phyloP scores from a whole-genome alignment of 2,797 vertebrate species.

The Epinephelus awoara region DNA sequence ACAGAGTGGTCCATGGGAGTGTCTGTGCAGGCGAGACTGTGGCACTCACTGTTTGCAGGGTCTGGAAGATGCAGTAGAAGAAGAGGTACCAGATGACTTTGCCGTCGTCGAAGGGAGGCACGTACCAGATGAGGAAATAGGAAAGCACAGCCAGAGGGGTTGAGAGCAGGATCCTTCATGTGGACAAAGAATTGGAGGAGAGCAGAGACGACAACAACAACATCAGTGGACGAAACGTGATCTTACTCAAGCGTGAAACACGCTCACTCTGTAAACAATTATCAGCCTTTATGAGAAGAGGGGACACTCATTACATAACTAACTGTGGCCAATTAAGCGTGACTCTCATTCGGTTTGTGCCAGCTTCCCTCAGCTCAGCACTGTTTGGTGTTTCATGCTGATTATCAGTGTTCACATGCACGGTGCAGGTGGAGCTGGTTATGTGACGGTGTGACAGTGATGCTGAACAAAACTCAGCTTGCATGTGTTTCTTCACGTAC shows the following conservation, averaged over 20 bases:
- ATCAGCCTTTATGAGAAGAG: conserved; percentile 20
- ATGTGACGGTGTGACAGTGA: too few relatives aligned
- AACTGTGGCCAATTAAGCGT: neutral
- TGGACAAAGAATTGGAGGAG: neutral
- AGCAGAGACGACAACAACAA: conserved; percentile 29
- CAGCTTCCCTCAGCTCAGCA: conserved; percentile 4
- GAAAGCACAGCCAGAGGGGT: conserved; percentile 92
- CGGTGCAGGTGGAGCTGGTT: neutral
- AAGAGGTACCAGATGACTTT: conserved; percentile 95
- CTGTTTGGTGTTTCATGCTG: neutral
- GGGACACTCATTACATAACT: conserved; percentile 50
- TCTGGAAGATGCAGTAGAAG: conserved; percentile 98
- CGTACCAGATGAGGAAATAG: conserved; percentile 97
- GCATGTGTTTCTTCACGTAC: too few relatives aligned
- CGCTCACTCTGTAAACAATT: conserved; percentile 29
- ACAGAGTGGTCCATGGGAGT: neutral
- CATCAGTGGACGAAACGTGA: conserved; percentile 54
- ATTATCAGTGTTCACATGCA: neutral
- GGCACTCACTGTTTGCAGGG: conserved; percentile 93
- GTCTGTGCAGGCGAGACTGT: neutral
- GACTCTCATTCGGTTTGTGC: conserved; percentile 15
- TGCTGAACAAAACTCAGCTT: too few relatives aligned
- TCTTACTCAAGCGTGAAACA: conserved; percentile 20
- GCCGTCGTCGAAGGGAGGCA: conserved; percentile 89
- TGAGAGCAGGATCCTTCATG: conserved; percentile 92